phyloP scores from a whole-genome alignment of 2,888 invertebrate genomes.

The Trichacis sp. region DNA sequence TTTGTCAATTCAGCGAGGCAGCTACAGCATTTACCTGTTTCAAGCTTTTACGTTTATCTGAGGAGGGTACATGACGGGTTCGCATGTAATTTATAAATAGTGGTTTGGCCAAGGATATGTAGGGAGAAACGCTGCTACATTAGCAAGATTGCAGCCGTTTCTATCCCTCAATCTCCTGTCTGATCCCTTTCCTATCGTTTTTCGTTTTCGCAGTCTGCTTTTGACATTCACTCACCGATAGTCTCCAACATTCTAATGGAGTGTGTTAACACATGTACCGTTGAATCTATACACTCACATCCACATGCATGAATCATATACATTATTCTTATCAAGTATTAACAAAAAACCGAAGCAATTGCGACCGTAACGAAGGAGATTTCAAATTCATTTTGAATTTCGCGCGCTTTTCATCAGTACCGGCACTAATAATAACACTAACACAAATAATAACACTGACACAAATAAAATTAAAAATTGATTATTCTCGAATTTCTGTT shows the following conservation, averaged over 20 bases:
- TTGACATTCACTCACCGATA: slow-evolving; percentile 32
- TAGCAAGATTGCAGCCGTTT: slow-evolving; percentile 60
- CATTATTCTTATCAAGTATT: background rate
- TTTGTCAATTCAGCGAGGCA: slow-evolving; percentile 54
- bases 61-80: slow-evolving; percentile 39
- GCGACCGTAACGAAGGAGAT: too few species aligned
- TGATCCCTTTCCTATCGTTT: slow-evolving; percentile 21
- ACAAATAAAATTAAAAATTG: too few species aligned
- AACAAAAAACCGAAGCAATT: too few species aligned
- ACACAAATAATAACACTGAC: too few species aligned
- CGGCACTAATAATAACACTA: too few species aligned
- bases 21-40: slow-evolving; percentile 53
- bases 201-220: slow-evolving; percentile 34
- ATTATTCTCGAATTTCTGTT: too few species aligned
- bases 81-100: slow-evolving; percentile 56
- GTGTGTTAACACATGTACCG: slow-evolving; percentile 16
- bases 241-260: slow-evolving; percentile 26
- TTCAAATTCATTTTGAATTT: too few species aligned
- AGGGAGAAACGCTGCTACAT: slow-evolving; percentile 58
- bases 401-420: too few species aligned
- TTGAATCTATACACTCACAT: slow-evolving; percentile 6
- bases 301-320: background rate
- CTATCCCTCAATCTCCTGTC: slow-evolving; percentile 39
- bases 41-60: slow-evolving; percentile 53
- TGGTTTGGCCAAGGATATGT: slow-evolving; percentile 52